Percentiles rank a stretch among this genome's conserved stretches.
phyloP scores from a whole-genome alignment of 2,888 invertebrate genomes.

The Eumacrocentrus americanus region DNA sequence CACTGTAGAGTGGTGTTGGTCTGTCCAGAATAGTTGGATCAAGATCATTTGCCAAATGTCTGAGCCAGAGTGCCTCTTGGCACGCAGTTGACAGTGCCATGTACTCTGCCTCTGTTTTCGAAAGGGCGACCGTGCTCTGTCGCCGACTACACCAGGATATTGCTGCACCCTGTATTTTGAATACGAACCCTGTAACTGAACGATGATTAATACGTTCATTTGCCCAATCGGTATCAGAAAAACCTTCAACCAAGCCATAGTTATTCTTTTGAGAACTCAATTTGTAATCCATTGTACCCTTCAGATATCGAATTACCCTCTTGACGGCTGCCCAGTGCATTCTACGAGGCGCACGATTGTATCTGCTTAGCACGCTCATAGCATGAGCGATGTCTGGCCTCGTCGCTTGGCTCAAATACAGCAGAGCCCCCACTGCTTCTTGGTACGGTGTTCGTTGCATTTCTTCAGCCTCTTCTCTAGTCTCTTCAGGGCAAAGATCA shows the following conservation, averaged over 20 bases:
- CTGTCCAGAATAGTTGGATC: slow-evolving; percentile 5
- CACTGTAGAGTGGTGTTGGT: slow-evolving; percentile 23
- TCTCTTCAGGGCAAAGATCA: slow-evolving; percentile 1
- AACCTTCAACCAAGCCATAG: slow-evolving; percentile 29
- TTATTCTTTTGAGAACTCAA: slow-evolving; percentile 11
- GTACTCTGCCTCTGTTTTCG: slow-evolving; percentile 47
- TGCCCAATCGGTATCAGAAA: slow-evolving; percentile 50
- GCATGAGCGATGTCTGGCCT: slow-evolving; percentile 30
- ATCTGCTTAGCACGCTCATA: slow-evolving; percentile 18
- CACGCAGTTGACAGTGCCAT: slow-evolving; percentile 41
- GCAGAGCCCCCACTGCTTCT: slow-evolving; percentile 25
- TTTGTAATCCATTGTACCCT: slow-evolving; percentile 30
- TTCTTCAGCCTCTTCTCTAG: slow-evolving; percentile 5
- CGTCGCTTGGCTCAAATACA: slow-evolving; percentile 23
- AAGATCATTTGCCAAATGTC: slow-evolving; percentile 19
- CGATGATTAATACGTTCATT: slow-evolving; percentile 37
- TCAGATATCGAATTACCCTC: slow-evolving; percentile 30
- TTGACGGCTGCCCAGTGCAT: slow-evolving; percentile 41
- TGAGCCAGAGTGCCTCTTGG: slow-evolving; percentile 41
- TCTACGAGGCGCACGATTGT: slow-evolving; percentile 5
- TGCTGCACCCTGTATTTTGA: slow-evolving; percentile 38
- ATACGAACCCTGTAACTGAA: slow-evolving; percentile 43
- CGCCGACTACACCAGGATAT: slow-evolving; percentile 41
- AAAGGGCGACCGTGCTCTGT: slow-evolving; percentile 42
- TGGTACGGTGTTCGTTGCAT: slow-evolving; percentile 21